A percentile compares a stretch with the other conserved stretches of the same genome.
Evolutionary conservation across 2,888 invertebrate species (phyloP).

Genomic region (Hoplodrina ambigua): DNA sequence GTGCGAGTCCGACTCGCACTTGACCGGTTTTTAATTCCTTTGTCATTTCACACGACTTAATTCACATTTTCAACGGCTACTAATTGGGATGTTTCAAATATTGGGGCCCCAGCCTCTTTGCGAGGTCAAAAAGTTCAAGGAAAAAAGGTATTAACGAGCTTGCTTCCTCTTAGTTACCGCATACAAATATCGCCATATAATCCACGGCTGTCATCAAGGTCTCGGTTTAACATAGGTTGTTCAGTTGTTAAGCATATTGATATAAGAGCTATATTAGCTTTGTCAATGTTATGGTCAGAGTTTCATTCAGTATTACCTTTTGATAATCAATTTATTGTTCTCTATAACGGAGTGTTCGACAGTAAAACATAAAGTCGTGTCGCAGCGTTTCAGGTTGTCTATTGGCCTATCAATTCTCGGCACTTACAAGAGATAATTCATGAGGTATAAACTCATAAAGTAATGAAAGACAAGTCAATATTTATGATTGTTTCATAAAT

Average conservation of each 20-base stretch:
- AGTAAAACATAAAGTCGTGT: not conserved
- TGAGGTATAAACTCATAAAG: not conserved
- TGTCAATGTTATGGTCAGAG: not conserved
- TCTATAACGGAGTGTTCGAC: not conserved
- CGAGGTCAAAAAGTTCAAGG: slow-evolving; percentile 64
- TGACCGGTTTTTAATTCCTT: not conserved
- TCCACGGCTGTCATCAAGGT: slow-evolving; percentile 52
- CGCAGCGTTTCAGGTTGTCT: not conserved
- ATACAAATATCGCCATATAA: slow-evolving; percentile 48
- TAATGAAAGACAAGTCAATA: not conserved
- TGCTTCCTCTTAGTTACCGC: slow-evolving; percentile 59
- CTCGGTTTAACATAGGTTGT: slow-evolving; percentile 16
- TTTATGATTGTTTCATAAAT: not conserved
- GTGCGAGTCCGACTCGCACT: too few species aligned
- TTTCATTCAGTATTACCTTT: not conserved
- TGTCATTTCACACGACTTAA: slow-evolving; percentile 17
- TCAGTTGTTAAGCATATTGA: slow-evolving; percentile 9
- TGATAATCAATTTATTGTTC: slow-evolving; percentile 7
- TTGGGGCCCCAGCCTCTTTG: slow-evolving; percentile 30
- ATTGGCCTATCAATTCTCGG: slow-evolving; percentile 10
- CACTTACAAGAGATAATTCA: slow-evolving; percentile 1
- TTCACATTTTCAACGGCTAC: slow-evolving; percentile 34
- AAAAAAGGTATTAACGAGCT: slow-evolving; percentile 47
- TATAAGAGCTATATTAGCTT: not conserved
- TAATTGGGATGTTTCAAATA: slow-evolving; percentile 41